Percentiles rank a stretch among this genome's conserved stretches.
These are phyloP conservation scores for Troilus luridus DNA, from an alignment of 2,888 invertebrate genomes.

Conservation along the genomic window DNA sequence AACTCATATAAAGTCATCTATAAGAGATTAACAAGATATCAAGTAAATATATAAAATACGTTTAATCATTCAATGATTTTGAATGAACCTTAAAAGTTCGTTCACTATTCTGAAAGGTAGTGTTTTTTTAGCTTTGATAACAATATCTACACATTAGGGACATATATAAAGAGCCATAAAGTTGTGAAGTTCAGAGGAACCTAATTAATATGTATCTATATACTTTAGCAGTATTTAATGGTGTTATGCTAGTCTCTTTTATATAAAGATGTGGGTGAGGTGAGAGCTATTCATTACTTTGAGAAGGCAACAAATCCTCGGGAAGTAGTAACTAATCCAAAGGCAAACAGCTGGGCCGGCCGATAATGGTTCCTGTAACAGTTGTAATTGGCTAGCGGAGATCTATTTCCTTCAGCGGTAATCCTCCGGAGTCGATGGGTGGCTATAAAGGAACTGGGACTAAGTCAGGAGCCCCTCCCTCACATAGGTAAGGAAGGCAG, in stretches of 20 bases:
- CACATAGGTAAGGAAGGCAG: neutral
- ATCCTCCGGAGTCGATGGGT: slow-evolving; percentile 17
- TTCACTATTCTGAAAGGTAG: no score
- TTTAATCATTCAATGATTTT: no score
- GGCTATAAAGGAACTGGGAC: slow-evolving; percentile 14
- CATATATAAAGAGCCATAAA: no score
- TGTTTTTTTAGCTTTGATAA: no score
- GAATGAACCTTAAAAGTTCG: no score
- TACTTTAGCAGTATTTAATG: no score
- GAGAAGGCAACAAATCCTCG: slow-evolving; percentile 21
- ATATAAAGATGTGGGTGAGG: neutral
- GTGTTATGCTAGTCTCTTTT: neutral
- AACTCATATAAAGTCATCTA: no score
- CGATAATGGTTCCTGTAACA: slow-evolving; percentile 42
- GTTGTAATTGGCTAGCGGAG: slow-evolving; percentile 42
- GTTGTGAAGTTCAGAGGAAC: no score
- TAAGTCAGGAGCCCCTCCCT: slow-evolving; percentile 38
- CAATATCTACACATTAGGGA: no score
- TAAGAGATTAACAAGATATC: no score
- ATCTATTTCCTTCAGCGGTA: slow-evolving; percentile 39
- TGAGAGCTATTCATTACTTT: slow-evolving; percentile 5
- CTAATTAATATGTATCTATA: no score
- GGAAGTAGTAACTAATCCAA: slow-evolving; percentile 43
- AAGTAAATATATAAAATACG: no score
- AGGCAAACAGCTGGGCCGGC: neutral